Evolutionary conservation across 2,113 vertebrate genomes (phyloP).

Genomic region (Gracilinanus agilis): DNA sequence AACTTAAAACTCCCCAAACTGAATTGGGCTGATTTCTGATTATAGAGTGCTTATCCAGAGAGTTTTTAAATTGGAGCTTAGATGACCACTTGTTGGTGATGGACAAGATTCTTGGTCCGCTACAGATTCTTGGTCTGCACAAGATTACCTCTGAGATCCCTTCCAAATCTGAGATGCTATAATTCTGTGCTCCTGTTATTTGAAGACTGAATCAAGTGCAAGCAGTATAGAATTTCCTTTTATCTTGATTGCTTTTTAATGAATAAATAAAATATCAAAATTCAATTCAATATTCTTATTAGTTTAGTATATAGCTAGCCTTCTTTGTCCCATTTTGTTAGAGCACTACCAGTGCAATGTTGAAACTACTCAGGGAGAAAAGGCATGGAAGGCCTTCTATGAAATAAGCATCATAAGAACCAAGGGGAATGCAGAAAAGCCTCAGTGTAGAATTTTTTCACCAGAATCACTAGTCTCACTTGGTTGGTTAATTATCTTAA

Average conservation of each 20-base stretch:
- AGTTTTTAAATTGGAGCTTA: neutral
- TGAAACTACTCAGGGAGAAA: neutral
- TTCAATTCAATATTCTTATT: neutral
- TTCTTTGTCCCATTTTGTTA: neutral
- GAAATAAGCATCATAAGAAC: neutral
- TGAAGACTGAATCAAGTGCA: neutral
- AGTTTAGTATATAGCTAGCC: no score
- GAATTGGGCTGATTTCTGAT: neutral
- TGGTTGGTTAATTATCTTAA: conserved; percentile 57
- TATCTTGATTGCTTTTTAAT: neutral
- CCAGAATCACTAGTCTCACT: conserved; percentile 15
- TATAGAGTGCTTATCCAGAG: neutral
- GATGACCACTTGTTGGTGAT: neutral
- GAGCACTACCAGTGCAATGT: neutral
- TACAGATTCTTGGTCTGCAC: neutral
- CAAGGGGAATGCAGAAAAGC: neutral
- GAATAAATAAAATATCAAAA: neutral
- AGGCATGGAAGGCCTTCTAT: neutral
- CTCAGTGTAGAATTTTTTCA: conserved; percentile 56
- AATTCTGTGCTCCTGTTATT: neutral
- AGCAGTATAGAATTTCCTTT: neutral
- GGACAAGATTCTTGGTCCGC: neutral
- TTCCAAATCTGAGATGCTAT: neutral
- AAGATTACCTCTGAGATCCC: neutral
- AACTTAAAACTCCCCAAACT: neutral